Base-by-base conservation (phyloP, 2,797 vertebrate species). In the Pantherophis vulpinus region DNA sequence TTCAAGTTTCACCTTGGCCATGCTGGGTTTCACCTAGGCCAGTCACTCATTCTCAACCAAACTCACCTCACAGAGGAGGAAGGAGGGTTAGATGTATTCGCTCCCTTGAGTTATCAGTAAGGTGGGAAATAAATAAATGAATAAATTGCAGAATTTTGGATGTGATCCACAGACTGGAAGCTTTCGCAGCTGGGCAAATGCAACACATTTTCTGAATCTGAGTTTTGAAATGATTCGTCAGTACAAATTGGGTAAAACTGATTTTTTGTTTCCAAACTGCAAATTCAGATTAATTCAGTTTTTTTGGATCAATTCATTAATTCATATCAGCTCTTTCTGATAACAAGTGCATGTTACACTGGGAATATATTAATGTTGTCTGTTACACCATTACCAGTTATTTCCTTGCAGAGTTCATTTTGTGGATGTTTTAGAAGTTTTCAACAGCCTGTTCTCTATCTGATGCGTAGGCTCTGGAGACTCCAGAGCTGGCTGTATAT, bases 301-400 rank as follows among this genome's bases (percentile, higher is more conserved):
- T 47, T 74, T 25, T 12, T 11, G 18, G 18, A 89, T 95, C 88
- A 79, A 23, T 79, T 86, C 61, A 94, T 86, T 95, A 54, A 86
- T 54, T 89, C 94, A 63, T 93, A 97, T 92, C 59, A 23, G 23
- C 23, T 10, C 87, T 91, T 91, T 83, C 55, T 92, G 58, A 87
- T 61, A 94, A 29, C 93, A 94, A 93, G 86, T 95, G 60, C 96
- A 95, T 94, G 55, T 92, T 94, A 56, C 58, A 51, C 95, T 66
- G n/a, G 37, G 89, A 91, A 55, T 61, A 89, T 86, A 94, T 93
- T 91, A 61, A 92, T 88, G 58, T 87, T 37, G 86, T 58, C 61
- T 94, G 25, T 58, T 59, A 83, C 90, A 79, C 86, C 42, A 47
- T 92, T 58, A 93, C 87, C 4, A 7, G 55, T 54, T 88, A 13